Evolutionary conservation across 2,888 invertebrate genomes (phyloP), one percentile per base, ranked within the genome.

Genomic region (Athetis lepigone): DNA sequence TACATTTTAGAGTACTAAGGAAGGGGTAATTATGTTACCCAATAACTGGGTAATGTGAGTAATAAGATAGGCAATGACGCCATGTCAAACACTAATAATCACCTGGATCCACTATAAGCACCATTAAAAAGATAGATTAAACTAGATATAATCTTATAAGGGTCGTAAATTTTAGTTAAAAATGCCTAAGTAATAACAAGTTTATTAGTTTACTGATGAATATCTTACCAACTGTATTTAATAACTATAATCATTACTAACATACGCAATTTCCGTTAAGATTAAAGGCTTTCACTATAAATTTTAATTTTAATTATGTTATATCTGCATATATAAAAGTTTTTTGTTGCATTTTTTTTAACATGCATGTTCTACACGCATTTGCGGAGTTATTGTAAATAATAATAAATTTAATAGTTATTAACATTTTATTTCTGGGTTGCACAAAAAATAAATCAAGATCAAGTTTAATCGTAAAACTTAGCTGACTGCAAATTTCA

Each of bases 391-490:
- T 33, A 51, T 42, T 36, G 47, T 60, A n/a, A n/a, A n/a, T n/a
- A n/a, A n/a, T n/a, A n/a, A 39, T 8, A 45, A 8, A n/a, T 18
- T 21, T 9, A 36, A 43, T 36, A 42, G 37, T n/a, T 29, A 42
- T 37, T 46, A 36, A 46, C 45, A 18, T 42, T 42, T 62, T 51
- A 71, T 62, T 50, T 29, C 33, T 23, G 21, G 52, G 33, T 56
- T 50, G 25, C 29, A 9, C 16, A 62, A 62, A 50, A 58, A 50
- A 57, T 51, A 51, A 57, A 55, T 58, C 46, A 58, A 42, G 40
- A 39, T 37, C 49, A 58, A 45, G n/a, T 57, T 57, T 57, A 59
- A 67, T 75, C 54, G 51, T 60, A 63, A 59, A 60, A 61, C 62
- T 59, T 40, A 68, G 45, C 27, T 33, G 23, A 43, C 66, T 69